Percentiles rank a stretch among this genome's conserved stretches.
Evolutionary conservation across 2,113 vertebrate genomes (phyloP).

Genomic region (Haliaeetus leucogaster): DNA sequence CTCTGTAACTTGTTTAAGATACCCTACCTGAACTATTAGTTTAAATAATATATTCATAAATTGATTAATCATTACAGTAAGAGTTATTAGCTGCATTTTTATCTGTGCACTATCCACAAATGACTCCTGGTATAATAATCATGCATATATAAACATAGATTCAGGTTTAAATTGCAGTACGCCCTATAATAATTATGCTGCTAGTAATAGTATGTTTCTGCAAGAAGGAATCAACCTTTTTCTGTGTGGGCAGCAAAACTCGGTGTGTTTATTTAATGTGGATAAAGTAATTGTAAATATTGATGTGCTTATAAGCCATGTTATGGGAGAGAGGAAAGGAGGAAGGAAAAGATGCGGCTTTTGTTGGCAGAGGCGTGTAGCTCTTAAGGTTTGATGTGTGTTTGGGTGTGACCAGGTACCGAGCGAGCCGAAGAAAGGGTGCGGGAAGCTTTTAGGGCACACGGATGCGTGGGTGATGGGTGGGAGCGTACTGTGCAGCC

Average conservation of each 20-base stretch:
- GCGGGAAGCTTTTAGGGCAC: neutral
- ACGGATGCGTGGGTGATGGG: rapidly evolving
- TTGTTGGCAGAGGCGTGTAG: neutral
- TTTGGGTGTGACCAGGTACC: neutral
- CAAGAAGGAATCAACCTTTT: slow-evolving; percentile 17
- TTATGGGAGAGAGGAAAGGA: neutral
- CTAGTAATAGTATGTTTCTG: neutral
- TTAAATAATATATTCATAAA: slow-evolving; percentile 98
- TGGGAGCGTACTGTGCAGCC: neutral
- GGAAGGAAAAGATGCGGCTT: neutral
- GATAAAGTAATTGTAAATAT: neutral
- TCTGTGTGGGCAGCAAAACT: neutral
- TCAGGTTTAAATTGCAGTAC: slow-evolving; percentile 56
- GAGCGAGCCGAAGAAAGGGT: rapidly evolving
- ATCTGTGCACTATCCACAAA: slow-evolving; percentile 74
- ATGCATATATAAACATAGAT: slow-evolving; percentile 69
- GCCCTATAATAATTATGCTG: slow-evolving; percentile 18
- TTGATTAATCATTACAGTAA: slow-evolving; percentile 97
- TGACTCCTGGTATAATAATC: slow-evolving; percentile 71
- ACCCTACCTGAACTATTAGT: slow-evolving; percentile 93
- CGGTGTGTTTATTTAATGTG: neutral
- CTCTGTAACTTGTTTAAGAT: slow-evolving; percentile 90
- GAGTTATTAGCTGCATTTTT: slow-evolving; percentile 92
- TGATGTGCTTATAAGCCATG: neutral
- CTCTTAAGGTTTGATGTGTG: neutral